These are phyloP conservation scores for Lepus timidus DNA, from an alignment of 2,113 vertebrate species.

Conservation along the genomic window DNA sequence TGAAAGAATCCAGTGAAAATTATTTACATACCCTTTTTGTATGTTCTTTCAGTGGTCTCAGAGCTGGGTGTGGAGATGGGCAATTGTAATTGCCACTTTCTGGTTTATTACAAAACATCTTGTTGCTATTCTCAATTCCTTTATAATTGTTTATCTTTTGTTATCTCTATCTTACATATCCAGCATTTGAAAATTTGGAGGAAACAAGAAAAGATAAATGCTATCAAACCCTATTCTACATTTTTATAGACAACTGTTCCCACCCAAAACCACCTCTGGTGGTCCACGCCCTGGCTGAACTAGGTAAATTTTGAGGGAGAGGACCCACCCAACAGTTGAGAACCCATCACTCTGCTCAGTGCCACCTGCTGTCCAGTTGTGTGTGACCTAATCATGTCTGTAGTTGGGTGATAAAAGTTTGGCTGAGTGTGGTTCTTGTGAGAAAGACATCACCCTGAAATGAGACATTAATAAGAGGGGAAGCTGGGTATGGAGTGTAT, in stretches of 20 bases:
- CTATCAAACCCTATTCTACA: conserved; percentile 10
- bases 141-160: conserved; percentile 41
- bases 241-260: not conserved
- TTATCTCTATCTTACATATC: not conserved
- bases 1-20: not conserved
- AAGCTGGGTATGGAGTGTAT: no score
- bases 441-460: no score
- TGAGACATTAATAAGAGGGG: no score
- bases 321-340: not conserved
- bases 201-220: not conserved
- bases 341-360: accelerated
- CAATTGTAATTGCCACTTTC: not conserved
- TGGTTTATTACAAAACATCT: not conserved
- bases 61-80: not conserved
- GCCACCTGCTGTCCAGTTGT: no score
- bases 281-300: not conserved
- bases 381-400: no score
- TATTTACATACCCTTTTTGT: not conserved
- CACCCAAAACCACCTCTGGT: not conserved
- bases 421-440: no score
- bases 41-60: not conserved
- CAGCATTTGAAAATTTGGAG: not conserved
- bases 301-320: not conserved
- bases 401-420: no score
- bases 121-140: not conserved